phyloP scores from a whole-genome alignment of 2,113 vertebrate species.

The Agapornis roseicollis region DNA sequence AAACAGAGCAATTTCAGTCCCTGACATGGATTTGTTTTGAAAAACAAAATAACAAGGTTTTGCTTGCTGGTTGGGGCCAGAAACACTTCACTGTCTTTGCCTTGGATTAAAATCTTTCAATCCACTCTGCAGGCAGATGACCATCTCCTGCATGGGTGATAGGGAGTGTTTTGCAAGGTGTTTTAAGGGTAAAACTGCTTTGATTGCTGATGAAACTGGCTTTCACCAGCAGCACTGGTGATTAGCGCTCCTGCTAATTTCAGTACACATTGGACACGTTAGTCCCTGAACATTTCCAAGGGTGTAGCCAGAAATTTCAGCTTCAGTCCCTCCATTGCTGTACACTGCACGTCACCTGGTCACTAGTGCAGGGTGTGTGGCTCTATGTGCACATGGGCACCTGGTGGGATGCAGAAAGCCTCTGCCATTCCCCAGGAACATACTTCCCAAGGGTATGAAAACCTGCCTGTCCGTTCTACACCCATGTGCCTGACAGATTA shows the following conservation, averaged over 20 bases:
- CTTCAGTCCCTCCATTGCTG: not conserved
- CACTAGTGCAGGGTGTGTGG: not conserved
- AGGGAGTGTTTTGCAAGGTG: not conserved
- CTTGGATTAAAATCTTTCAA: not conserved
- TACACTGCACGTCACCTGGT: not conserved
- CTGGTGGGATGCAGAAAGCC: not conserved
- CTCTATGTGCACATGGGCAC: not conserved
- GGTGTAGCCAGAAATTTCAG: not conserved
- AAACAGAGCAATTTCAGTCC: not conserved
- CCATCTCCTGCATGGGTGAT: not conserved
- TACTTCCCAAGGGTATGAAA: conserved; percentile 26
- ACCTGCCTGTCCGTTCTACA: conserved; percentile 15
- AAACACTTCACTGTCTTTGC: not conserved
- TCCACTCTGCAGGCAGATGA: not conserved
- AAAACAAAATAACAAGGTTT: not conserved
- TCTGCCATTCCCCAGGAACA: not conserved
- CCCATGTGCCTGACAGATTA: conserved; percentile 27
- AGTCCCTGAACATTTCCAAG: not conserved
- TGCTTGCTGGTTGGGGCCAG: not conserved
- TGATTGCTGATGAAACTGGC: no score
- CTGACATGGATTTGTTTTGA: not conserved
- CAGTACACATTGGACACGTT: not conserved
- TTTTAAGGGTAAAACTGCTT: not conserved
- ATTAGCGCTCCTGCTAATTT: not conserved
- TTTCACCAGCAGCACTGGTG: not conserved